Evolutionary conservation across 2,888 invertebrate genomes (phyloP), one percentile per base, ranked within the genome.

Genomic region (Bibio marci): DNA sequence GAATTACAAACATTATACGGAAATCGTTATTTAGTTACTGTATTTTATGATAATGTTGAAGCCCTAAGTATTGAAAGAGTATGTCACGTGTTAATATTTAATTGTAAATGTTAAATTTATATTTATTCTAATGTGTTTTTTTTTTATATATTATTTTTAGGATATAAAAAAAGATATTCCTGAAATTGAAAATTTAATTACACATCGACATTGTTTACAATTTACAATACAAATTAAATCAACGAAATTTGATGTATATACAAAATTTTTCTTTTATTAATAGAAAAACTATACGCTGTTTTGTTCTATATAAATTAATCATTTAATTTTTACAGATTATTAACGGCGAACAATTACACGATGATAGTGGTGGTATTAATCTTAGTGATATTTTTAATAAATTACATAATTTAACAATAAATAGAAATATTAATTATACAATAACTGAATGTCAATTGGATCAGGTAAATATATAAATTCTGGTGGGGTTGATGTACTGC

Each of bases 391-490:
- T 47, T 6, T 53, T 59, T 28, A 47, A 47, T 30, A 48, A 46
- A 30, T 41, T 56, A 18, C 46, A 49, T 33, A 37, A 30, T 8
- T 45, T 56, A 3, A 48, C 50, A 3, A 35, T 45, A 13, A 48
- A 50, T 35, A 46, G 45, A 4, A 43, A 49, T 7, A 46, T 54
- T 6, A 51, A 52, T 10, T 58, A 54, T 36, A 53, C 59, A 5
- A 49, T 61, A 18, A 56, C 48, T 26, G 56, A 54, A 27, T 62
- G 62, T 35, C 54, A 56, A 18, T 49, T 62, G 30, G 62, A 62
- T 48, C 51, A 56, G 3, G 53, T 59, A n/a, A 32, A 30, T 13
- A n/a, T n/a, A n/a, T n/a, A n/a, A n/a, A n/a, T n/a, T n/a, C n/a
- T n/a, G n/a, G n/a, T n/a, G n/a, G n/a, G n/a, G n/a, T n/a, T n/a